These are phyloP conservation scores for Armadillidium nasatum DNA, from an alignment of 1,140 invertebrate species.

Conservation along the genomic window DNA sequence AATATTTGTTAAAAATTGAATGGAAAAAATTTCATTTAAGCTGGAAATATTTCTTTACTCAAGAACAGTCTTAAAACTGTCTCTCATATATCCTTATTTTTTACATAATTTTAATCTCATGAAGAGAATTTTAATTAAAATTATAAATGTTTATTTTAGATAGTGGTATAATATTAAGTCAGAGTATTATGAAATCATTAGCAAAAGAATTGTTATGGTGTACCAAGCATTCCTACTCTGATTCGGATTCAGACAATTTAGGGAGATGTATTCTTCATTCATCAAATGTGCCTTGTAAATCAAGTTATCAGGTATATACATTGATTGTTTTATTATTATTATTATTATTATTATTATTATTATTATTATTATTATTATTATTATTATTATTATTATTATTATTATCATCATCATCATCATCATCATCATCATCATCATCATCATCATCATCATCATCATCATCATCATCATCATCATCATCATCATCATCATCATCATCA, in stretches of 20 bases:
- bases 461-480: neutral
- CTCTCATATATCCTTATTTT: too few species aligned
- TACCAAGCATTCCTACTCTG: conserved; percentile 71
- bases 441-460: neutral
- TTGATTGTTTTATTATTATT: neutral
- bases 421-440: neutral
- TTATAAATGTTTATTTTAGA: conserved; percentile 51
- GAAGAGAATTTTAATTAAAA: too few species aligned
- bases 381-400: neutral
- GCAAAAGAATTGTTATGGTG: conserved; percentile 71
- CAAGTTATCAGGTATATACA: conserved; percentile 53
- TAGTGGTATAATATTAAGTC: conserved; percentile 68
- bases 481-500: neutral
- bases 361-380: neutral
- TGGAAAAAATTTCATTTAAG: too few species aligned
- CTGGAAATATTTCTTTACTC: too few species aligned
- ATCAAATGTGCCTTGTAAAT: conserved; percentile 59
- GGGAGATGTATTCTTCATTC: conserved; percentile 73
- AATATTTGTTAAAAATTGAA: too few species aligned
- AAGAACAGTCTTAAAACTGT: too few species aligned
- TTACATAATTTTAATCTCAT: too few species aligned
- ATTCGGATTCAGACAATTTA: conserved; percentile 72
- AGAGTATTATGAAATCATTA: conserved; percentile 67
- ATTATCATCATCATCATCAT: neutral
- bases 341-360: neutral